These are phyloP conservation scores for Trematomus loennbergii DNA, from an alignment of 2,113 vertebrate species.

Conservation along the genomic window DNA sequence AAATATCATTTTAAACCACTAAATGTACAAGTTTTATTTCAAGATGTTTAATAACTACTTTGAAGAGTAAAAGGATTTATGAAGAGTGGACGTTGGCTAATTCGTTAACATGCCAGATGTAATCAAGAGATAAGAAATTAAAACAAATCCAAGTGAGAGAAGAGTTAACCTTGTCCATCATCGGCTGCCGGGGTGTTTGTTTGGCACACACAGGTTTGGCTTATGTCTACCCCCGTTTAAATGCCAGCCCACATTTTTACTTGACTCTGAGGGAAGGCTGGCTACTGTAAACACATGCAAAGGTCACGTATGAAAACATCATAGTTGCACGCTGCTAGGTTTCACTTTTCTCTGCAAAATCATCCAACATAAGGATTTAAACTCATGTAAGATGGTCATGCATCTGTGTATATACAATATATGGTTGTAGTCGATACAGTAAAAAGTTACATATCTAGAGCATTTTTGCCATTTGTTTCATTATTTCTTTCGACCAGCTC, in stretches of 20 bases:
- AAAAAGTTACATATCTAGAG: background rate
- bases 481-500: background rate
- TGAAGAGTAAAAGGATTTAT: background rate
- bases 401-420: background rate
- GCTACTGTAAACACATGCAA: constrained; percentile 61
- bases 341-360: background rate
- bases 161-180: constrained; percentile 30
- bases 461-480: background rate
- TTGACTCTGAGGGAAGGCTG: constrained; percentile 6
- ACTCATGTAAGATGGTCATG: background rate
- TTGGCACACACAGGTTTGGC: constrained; percentile 60
- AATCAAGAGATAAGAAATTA: too few relatives aligned
- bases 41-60: background rate
- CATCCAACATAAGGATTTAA: background rate
- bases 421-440: background rate
- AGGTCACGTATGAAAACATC: constrained; percentile 9
- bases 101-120: too few relatives aligned
- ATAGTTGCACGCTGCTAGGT: background rate
- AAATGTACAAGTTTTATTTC: background rate
- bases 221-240: constrained; percentile 51
- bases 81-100: background rate
- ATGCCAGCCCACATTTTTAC: constrained; percentile 70
- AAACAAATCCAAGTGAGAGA: background rate
- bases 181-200: constrained; percentile 56
- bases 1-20: background rate